Base-by-base conservation (phyloP, 2,888 invertebrate species). In the Margaritifera margaritifera region DNA sequence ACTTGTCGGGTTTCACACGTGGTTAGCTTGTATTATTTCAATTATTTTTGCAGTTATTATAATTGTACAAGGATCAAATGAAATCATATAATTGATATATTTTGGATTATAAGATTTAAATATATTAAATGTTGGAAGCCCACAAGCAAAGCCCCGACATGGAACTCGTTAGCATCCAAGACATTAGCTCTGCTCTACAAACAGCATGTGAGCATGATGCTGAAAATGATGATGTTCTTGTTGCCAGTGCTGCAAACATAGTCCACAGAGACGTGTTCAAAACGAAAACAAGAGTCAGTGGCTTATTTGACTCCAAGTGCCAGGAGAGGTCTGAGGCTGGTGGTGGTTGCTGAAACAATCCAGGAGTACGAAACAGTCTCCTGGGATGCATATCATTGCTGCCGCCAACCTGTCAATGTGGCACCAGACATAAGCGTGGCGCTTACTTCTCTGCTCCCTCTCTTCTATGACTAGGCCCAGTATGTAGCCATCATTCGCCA, bases 101-200 rank as follows among this genome's bases (percentile, higher is more conserved):
- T 8, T 31, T n/a, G n/a, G n/a, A n/a, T n/a, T 8, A 1, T 6
- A 31, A n/a, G n/a, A n/a, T n/a, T n/a, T n/a, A n/a, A n/a, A n/a
- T n/a, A n/a, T n/a, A n/a, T n/a, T n/a, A n/a, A n/a, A n/a, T n/a
- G n/a, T 27, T 72, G 24, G 31, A 65, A 22, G 58, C 62, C 52
- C 64, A 62, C 42, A 64, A 65, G 57, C 58, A 63, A 19, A 64
- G 71, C 42, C 89, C 87, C 80, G 59, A 70, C 22, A 54, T 57
- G 11, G 18, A 62, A 15, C 53, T 70, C 18, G 50, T 42, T 4
- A 61, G 42, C 22, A 55, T 31, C n/a, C 58, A 62, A 22, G 68
- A 71, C 50, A 22, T 71, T n/a, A 65, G 61, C 24, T 15, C 31
- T 22, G 63, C 63, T n/a, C 18, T 67, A 20, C 4, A 42, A 42